phyloP scores from a whole-genome alignment of 1,140 invertebrate species.

The Brevipalpus yothersi region DNA sequence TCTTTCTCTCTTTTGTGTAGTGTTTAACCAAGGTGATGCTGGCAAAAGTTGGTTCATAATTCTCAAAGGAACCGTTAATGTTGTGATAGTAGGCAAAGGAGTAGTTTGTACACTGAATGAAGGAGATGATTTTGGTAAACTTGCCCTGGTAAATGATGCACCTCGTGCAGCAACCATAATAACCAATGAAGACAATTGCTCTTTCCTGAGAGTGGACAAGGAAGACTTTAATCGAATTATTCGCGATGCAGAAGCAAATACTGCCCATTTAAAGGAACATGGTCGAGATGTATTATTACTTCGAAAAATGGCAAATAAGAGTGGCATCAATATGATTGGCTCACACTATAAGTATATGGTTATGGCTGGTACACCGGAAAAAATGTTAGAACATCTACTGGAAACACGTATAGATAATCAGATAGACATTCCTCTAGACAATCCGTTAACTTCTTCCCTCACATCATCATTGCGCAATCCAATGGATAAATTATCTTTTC shows the following conservation, averaged over 20 bases:
- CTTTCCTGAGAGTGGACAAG: slow-evolving; percentile 62
- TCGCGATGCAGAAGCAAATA: slow-evolving; percentile 61
- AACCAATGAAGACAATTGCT: slow-evolving; percentile 53
- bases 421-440: not conserved
- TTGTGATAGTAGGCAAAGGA: slow-evolving; percentile 62
- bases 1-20: slow-evolving; percentile 21
- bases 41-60: slow-evolving; percentile 73
- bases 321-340: not conserved
- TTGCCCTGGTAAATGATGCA: slow-evolving; percentile 62
- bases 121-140: slow-evolving; percentile 68
- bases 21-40: slow-evolving; percentile 69
- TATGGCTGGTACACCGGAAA: slow-evolving; percentile 62
- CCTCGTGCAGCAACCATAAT: slow-evolving; percentile 63
- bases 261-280: slow-evolving; percentile 59
- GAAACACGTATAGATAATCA: slow-evolving; percentile 36
- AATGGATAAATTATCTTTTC: not conserved
- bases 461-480: not conserved
- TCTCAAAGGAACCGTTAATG: slow-evolving; percentile 55
- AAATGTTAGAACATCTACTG: slow-evolving; percentile 61
- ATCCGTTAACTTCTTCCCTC: not conserved
- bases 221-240: slow-evolving; percentile 63
- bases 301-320: slow-evolving; percentile 11
- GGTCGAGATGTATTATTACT: slow-evolving; percentile 40
- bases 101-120: slow-evolving; percentile 54
- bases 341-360: slow-evolving; percentile 42